Evolutionary conservation across 2,797 vertebrate genomes (phyloP).

Genomic region (Hipposideros larvatus): DNA sequence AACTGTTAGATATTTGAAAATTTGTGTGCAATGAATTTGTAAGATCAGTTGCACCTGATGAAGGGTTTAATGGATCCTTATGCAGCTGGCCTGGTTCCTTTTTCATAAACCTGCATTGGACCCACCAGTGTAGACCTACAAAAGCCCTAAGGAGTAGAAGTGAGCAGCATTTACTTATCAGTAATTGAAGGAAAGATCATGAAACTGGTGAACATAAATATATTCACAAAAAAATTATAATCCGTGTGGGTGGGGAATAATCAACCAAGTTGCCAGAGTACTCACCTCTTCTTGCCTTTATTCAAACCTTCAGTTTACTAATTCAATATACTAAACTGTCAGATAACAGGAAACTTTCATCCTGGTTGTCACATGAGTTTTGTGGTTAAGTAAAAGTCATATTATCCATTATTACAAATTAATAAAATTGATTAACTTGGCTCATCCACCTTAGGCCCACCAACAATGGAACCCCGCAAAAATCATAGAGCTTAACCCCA

Average conservation of each 20-base stretch:
- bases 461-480: neutral
- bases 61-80: neutral
- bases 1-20: too few relatives aligned
- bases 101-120: neutral
- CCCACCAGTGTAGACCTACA: neutral
- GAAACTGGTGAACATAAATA: neutral
- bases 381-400: neutral
- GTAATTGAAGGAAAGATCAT: neutral
- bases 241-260: neutral
- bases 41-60: too few relatives aligned
- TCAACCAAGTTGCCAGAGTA: neutral
- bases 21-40: too few relatives aligned
- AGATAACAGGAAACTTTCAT: neutral
- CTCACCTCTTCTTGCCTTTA: neutral
- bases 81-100: neutral
- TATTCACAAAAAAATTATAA: neutral
- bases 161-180: neutral
- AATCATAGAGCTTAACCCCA: neutral
- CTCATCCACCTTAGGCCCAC: neutral
- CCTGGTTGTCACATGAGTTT: neutral
- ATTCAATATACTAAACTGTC: neutral
- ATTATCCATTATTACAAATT: slow-evolving; percentile 2
- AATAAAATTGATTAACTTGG: neutral
- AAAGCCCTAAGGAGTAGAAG: neutral
- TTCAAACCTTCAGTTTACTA: neutral